Evolutionary conservation across 2,888 invertebrate species (phyloP), one percentile per base, ranked within the genome.

Genomic region (Phanerotoma sp.): DNA sequence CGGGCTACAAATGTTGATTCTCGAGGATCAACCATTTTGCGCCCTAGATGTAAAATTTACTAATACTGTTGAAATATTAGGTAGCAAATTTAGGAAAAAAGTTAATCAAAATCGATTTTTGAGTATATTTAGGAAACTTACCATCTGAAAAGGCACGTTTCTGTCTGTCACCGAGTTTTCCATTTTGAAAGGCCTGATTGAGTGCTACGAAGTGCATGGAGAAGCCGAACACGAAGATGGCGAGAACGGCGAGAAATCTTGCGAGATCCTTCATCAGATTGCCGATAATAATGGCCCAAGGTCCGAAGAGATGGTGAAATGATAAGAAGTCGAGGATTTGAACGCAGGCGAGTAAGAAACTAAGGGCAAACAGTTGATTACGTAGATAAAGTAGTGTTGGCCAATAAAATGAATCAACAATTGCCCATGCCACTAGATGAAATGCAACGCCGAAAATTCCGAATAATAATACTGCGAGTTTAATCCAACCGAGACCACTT

Each of bases 241-340:
- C 90, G 72, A 99, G 80, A 20, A 99, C 98, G 42, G 98, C 97
- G 60, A 99, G 84, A 79, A 99, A 99, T 73, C 96, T 83, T n/a
- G 93, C 93, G 66, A 96, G 82, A 78, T 96, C 96, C 77, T 93
- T 93, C 86, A 93, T 89, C 52, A 93, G 81, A 78, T 93, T 92
- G 18, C 97, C 93, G 71, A 99, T 99, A 77, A 99, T 99, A 74
- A 99, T 99, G 28, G 98, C 98, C 99, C 99, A 99, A 0, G 99
- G 99, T 42, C 99, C 99, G 76, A 99, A 99, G 16, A 99, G 83
- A 79, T 99, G 96, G 79, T 99, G 99, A 77, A 99, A 99, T 20
- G 97, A 97, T 45, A 99, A 81, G 78, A 99, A 99, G 81, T 96
- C 95, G 72, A 98, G 82, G 70, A 98, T 93, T 80, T 98, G 96